phyloP scores from a whole-genome alignment of 2,113 vertebrate genomes.

The Prietella phreatophila region DNA sequence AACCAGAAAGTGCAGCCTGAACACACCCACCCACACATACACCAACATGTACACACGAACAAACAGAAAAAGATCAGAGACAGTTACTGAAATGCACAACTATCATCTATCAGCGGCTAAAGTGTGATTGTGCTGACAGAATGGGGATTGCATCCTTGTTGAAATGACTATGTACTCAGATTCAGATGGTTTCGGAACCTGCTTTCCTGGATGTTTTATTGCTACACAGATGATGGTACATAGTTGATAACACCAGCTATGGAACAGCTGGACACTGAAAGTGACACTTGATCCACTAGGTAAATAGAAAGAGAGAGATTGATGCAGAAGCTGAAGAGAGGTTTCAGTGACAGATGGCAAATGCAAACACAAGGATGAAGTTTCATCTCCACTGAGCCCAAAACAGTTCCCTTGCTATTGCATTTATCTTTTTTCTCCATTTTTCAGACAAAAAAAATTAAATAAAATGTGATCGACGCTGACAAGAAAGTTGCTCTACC shows the following conservation, averaged over 20 bases:
- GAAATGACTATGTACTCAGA: constrained; percentile 6
- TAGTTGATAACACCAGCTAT: constrained; percentile 59
- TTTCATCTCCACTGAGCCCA: not conserved
- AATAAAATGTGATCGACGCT: not conserved
- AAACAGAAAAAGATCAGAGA: not conserved
- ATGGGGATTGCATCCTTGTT: not conserved
- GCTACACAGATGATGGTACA: constrained; percentile 58
- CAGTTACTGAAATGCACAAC: not conserved
- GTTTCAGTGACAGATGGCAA: constrained; percentile 34
- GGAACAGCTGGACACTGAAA: constrained; percentile 64
- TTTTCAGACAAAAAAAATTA: not conserved
- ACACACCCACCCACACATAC: not conserved
- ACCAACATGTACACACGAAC: constrained; percentile 12
- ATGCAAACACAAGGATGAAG: constrained; percentile 29
- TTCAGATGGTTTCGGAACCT: not conserved
- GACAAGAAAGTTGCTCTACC: not conserved
- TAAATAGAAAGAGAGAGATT: constrained; percentile 38
- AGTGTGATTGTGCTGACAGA: constrained; percentile 16
- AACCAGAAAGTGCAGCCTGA: constrained; percentile 93
- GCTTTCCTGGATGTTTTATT: constrained; percentile 9
- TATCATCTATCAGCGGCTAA: constrained; percentile 1
- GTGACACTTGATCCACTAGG: constrained; percentile 45
- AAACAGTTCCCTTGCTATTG: not conserved
- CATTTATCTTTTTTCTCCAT: not conserved
- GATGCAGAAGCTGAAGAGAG: constrained; percentile 24